Conservation (phyloP, 2,888 invertebrate species). For the Gastrophysa polygoni region DNA sequence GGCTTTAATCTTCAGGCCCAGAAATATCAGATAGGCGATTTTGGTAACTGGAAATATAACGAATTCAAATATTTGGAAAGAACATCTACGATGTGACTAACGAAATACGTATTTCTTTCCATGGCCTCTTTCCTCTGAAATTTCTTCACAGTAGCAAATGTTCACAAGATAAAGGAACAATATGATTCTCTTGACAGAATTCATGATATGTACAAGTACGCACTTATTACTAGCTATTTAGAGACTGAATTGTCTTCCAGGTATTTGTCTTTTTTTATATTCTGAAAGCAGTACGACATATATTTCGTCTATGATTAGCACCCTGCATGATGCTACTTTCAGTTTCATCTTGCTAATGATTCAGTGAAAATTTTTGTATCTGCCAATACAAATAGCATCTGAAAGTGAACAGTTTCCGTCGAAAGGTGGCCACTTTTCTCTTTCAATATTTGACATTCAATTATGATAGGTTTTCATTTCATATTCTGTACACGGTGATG, state of each 20-base stretch:
- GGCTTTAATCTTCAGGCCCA: constrained; percentile 52
- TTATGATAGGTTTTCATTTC: background rate
- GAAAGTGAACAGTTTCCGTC: no score
- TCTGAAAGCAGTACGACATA: background rate
- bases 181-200: background rate
- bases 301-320: background rate
- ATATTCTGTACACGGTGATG: no score
- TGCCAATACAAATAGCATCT: no score
- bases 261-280: background rate
- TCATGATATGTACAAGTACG: background rate
- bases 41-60: constrained; percentile 44
- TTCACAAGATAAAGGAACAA: background rate
- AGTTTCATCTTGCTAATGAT: background rate
- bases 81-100: background rate
- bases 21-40: constrained; percentile 48
- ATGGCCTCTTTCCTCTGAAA: background rate
- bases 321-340: background rate
- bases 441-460: no score
- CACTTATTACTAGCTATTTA: background rate
- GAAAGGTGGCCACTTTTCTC: no score
- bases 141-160: background rate
- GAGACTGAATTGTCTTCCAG: background rate
- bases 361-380: background rate
- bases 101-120: background rate
- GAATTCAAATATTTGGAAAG: background rate